A percentile compares a stretch with the other conserved stretches of the same genome.
Evolutionary conservation across 2,888 invertebrate genomes (phyloP).

Genomic region (Megalurothrips usitatus): DNA sequence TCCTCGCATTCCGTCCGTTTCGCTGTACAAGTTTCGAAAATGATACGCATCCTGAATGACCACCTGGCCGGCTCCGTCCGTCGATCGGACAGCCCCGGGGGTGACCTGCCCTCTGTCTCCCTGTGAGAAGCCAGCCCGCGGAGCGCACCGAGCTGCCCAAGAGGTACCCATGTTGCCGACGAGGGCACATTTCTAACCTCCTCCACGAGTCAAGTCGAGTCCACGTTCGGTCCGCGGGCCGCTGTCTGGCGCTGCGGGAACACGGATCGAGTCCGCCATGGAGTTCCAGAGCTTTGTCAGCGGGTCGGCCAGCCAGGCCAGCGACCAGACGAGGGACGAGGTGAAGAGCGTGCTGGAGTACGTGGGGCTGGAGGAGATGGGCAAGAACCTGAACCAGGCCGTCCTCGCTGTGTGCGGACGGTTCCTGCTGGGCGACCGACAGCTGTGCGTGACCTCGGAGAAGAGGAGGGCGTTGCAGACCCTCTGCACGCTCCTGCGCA

Average conservation of each 20-base stretch:
- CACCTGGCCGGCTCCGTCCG: background rate
- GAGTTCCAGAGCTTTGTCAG: background rate
- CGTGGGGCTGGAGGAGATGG: background rate
- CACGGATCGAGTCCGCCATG: background rate
- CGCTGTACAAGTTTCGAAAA: background rate
- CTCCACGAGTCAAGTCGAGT: background rate
- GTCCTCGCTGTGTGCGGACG: background rate
- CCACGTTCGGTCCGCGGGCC: too few relatives aligned
- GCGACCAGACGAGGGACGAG: background rate
- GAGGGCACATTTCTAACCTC: background rate
- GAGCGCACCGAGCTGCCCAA: background rate
- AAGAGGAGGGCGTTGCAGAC: background rate
- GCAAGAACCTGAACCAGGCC: background rate
- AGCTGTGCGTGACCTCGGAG: background rate
- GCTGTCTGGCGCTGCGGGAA: background rate
- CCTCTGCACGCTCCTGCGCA: background rate
- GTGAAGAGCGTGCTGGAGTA: slow-evolving; percentile 9
- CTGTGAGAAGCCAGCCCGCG: background rate
- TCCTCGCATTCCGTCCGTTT: background rate
- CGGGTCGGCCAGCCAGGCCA: background rate
- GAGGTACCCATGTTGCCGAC: background rate
- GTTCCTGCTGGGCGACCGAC: background rate
- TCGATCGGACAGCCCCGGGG: background rate
- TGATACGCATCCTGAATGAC: background rate
- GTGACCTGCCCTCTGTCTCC: background rate